Conservation (phyloP, 2,113 vertebrate species). For the Zootoca vivipara region DNA sequence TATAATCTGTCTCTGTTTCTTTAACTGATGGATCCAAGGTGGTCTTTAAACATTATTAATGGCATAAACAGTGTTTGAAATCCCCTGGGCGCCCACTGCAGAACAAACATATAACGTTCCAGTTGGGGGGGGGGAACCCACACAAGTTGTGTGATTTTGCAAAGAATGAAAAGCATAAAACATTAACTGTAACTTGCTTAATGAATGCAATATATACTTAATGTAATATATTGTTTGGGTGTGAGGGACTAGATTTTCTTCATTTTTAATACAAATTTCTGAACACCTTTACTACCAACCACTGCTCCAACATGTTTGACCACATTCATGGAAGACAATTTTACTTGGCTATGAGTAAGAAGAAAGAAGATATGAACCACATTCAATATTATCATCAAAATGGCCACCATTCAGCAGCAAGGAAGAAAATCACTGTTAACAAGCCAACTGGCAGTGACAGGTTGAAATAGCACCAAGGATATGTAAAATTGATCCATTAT, state of each 20-base stretch:
- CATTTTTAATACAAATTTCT: not conserved
- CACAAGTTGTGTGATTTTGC: not conserved
- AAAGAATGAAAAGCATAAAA: not conserved
- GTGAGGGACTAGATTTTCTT: not conserved
- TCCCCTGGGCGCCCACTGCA: not conserved
- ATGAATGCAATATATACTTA: not conserved
- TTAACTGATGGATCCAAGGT: not conserved
- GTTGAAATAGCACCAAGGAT: constrained; percentile 62
- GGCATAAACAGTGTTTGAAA: not conserved
- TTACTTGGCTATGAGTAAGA: too few species aligned
- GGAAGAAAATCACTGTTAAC: not conserved
- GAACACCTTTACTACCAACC: too few species aligned
- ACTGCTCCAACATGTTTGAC: not conserved
- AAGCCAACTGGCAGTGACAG: constrained; percentile 29
- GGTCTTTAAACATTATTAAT: not conserved
- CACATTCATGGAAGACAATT: too few species aligned
- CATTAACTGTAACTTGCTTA: not conserved
- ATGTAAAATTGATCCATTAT: constrained; percentile 56
- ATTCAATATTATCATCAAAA: not conserved
- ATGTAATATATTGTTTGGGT: not conserved
- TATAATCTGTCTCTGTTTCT: not conserved
- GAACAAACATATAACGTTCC: not conserved
- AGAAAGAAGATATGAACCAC: not conserved
- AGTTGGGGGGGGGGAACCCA: not conserved
- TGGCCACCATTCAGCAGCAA: not conserved